These are phyloP conservation scores for Drosophila nigrodunni DNA, from an alignment of 1,140 invertebrate genomes.

Conservation along the genomic window DNA sequence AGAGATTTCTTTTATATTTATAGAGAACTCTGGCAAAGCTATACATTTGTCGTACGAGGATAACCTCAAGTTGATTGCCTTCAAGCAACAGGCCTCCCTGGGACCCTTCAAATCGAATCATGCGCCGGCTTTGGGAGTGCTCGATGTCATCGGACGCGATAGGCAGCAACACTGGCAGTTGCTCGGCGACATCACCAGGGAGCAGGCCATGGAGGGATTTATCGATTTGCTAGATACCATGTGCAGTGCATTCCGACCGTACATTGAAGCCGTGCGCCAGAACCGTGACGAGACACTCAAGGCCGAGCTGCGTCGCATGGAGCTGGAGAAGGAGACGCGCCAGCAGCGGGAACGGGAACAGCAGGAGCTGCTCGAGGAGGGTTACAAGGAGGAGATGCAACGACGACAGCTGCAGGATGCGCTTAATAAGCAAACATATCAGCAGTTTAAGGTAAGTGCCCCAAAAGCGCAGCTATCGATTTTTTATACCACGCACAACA, in stretches of 20 bases:
- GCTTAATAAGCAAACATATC: slow-evolving; percentile 97
- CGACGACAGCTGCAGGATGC: slow-evolving; percentile 96
- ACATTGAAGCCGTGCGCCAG: slow-evolving; percentile 95
- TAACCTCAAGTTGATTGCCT: slow-evolving; percentile 95
- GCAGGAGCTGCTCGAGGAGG: slow-evolving; percentile 86
- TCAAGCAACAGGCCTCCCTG: slow-evolving; percentile 95
- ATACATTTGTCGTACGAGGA: slow-evolving; percentile 97
- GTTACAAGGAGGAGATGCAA: slow-evolving; percentile 88
- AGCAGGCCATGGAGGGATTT: slow-evolving; percentile 96
- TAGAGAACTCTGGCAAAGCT: slow-evolving; percentile 98
- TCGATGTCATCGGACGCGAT: slow-evolving; percentile 98
- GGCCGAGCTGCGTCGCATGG: slow-evolving; percentile 81
- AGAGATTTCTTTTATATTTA: slow-evolving; percentile 80
- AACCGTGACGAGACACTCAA: slow-evolving; percentile 91
- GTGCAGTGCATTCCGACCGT: slow-evolving; percentile 95
- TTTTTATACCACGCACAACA: slow-evolving; percentile 30
- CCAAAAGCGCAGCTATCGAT: slow-evolving; percentile 43
- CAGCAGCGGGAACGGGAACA: slow-evolving; percentile 85
- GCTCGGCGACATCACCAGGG: slow-evolving; percentile 93
- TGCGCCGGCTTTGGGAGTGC: slow-evolving; percentile 93
- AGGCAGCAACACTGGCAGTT: slow-evolving; percentile 96
- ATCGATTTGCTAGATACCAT: slow-evolving; percentile 93
- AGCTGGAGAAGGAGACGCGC: slow-evolving; percentile 84
- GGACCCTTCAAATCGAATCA: slow-evolving; percentile 92
- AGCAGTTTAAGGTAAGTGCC: slow-evolving; percentile 91